Percentiles rank a stretch among this genome's conserved stretches.
These are phyloP conservation scores for Mimumesa dahlbomi DNA, from an alignment of 2,888 invertebrate species.

Conservation along the genomic window DNA sequence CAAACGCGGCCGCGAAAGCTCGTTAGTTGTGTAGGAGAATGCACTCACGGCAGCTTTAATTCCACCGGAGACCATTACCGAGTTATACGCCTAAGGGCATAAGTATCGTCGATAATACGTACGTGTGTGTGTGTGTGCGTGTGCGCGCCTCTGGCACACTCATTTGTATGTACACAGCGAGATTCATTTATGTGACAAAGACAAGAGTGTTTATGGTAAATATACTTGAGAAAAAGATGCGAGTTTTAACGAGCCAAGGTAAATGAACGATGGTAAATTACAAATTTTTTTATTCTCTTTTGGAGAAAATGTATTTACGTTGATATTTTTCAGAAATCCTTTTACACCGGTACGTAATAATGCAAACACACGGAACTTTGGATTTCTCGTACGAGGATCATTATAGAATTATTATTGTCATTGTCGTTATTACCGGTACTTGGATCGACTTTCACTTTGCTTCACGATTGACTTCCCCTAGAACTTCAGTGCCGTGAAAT, in stretches of 20 bases:
- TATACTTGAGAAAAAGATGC: no score
- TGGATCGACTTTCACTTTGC: constrained; percentile 41
- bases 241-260: no score
- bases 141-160: no score
- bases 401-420: constrained; percentile 38
- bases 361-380: no score
- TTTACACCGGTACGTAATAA: no score
- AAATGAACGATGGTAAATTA: no score
- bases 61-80: constrained; percentile 49
- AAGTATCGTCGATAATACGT: constrained; percentile 35
- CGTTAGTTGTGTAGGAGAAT: constrained; percentile 58
- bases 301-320: no score
- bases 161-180: no score
- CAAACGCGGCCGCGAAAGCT: constrained; percentile 63
- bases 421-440: constrained; percentile 11
- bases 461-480: constrained; percentile 18
- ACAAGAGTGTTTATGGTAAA: no score
- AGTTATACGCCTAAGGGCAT: constrained; percentile 29
- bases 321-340: no score
- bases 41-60: constrained; percentile 54
- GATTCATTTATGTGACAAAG: no score
- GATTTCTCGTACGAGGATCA: constrained; percentile 22
- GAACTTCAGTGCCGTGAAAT: constrained; percentile 22
- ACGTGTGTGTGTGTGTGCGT: neutral
- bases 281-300: no score